Evolutionary conservation across 2,888 invertebrate species (phyloP).

Genomic region (Eupsilia transversa): DNA sequence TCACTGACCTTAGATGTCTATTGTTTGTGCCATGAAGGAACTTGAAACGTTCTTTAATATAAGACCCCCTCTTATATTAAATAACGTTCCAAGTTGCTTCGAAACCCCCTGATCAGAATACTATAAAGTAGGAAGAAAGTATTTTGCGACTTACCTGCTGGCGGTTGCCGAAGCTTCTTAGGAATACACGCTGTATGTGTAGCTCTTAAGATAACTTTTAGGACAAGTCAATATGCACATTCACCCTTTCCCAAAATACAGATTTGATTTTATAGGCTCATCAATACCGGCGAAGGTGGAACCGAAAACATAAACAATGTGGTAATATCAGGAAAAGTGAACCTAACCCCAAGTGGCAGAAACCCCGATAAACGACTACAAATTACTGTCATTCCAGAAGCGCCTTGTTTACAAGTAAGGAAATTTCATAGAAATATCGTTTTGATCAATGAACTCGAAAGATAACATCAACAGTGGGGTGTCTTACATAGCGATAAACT

Average conservation of each 20-base stretch:
- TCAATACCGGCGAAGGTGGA: constrained; percentile 81
- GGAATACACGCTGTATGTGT: background rate
- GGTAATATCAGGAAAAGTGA: constrained; percentile 92
- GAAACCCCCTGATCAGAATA: too few relatives aligned
- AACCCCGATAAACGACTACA: constrained; percentile 93
- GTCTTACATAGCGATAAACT: background rate
- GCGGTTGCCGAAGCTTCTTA: background rate
- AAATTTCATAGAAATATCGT: background rate
- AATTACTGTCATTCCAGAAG: constrained; percentile 94
- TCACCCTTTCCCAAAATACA: background rate
- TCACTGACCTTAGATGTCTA: too few relatives aligned
- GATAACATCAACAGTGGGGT: background rate
- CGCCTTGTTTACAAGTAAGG: constrained; percentile 95
- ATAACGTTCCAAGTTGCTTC: too few relatives aligned
- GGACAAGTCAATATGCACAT: background rate
- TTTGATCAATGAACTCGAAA: background rate
- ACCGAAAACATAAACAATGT: constrained; percentile 82
- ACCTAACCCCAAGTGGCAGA: constrained; percentile 86
- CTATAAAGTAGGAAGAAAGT: background rate
- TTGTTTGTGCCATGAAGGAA: too few relatives aligned
- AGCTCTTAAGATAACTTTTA: background rate
- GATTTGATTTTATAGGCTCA: constrained; percentile 72
- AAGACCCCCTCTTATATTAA: too few relatives aligned
- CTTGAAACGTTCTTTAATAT: too few relatives aligned
- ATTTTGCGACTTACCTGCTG: background rate